Evolutionary conservation across 1,140 invertebrate genomes (phyloP), one percentile per base, ranked within the genome.

Genomic region (Sminthurides bifidus): DNA sequence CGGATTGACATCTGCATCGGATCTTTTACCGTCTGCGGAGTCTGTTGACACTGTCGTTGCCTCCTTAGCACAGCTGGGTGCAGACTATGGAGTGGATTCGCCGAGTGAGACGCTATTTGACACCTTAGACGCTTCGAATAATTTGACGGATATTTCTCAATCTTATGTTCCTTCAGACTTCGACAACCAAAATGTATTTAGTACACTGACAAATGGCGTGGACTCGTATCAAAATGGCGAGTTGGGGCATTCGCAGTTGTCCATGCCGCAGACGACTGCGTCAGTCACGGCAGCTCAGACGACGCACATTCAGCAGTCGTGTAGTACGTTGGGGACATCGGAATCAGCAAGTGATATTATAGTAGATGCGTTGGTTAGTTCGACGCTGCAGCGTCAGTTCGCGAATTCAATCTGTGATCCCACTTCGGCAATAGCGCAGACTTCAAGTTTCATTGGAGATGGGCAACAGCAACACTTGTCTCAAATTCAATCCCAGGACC

Each of bases 1-100:
- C 33, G 44, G 54, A 26, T 44, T 65, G 40, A 60, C 57, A 31
- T 26, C 53, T 21, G 59, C 51, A 24, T 33, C 57, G 15, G 59
- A 58, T 30, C 44, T 58, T 45, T 44, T 62, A 19, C 60, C 60
- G 19, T 50, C 52, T 23, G 51, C 56, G 10, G 51, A 51, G n/a
- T 44, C 52, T 37, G 56, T 56, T 27, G 57, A 64, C 51, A 58
- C 60, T 59, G 63, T 65, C 27, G 63, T 64, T 23, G 63, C 62
- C 21, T 61, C 52, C 15, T 54, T 63, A 21, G 57, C 61, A 17
- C 49, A 54, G 21, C 52, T 54, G 12, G 44, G 46, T 43, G 33
- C 52, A 23, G 63, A 65, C 41, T 65, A 62, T 52, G 63, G 61
- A 41, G 59, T 64, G n/a, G 63, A 65, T 43, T 65, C 63, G 3